A percentile compares a stretch with the other conserved stretches of the same genome.
Evolutionary conservation across 2,888 invertebrate genomes (phyloP).

Genomic region (Gymnocheta viridis): DNA sequence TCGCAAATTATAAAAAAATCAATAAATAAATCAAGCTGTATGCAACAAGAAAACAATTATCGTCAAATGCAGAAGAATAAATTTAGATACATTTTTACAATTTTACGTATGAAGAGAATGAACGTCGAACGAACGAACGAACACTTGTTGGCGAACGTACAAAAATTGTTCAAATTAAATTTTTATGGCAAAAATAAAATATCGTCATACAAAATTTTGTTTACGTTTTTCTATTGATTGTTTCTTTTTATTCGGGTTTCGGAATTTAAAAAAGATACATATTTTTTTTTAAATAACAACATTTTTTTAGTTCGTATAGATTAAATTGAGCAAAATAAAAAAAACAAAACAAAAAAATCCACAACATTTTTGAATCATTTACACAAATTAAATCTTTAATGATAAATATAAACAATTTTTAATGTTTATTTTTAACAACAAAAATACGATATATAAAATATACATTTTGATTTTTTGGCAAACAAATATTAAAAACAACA

Average conservation of each 20-base stretch:
- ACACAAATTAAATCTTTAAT: constrained; percentile 52
- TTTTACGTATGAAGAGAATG: constrained; percentile 37
- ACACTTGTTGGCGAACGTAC: constrained; percentile 59
- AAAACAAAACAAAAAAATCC: background rate
- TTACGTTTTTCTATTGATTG: constrained; percentile 53
- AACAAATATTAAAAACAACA: constrained; percentile 48
- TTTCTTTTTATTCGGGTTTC: background rate
- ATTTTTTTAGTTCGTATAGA: background rate
- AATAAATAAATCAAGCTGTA: constrained; percentile 5
- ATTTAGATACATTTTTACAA: constrained; percentile 22
- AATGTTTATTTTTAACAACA: constrained; percentile 22
- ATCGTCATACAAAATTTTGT: constrained; percentile 60
- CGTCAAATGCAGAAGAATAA: constrained; percentile 26
- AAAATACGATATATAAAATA: constrained; percentile 8
- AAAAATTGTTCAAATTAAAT: constrained; percentile 33
- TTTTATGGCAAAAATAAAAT: constrained; percentile 49
- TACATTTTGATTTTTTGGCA: constrained; percentile 42
- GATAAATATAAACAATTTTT: constrained; percentile 44
- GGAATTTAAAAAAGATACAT: constrained; percentile 10
- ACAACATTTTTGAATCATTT: constrained; percentile 46
- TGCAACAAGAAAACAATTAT: background rate
- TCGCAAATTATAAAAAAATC: no score
- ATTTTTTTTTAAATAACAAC: constrained; percentile 40
- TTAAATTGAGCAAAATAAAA: constrained; percentile 25
- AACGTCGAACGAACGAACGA: constrained; percentile 44